A percentile compares a stretch with the other conserved stretches of the same genome.
Evolutionary conservation across 2,888 invertebrate genomes (phyloP).

Genomic region (Caenorhabditis uteleia): DNA sequence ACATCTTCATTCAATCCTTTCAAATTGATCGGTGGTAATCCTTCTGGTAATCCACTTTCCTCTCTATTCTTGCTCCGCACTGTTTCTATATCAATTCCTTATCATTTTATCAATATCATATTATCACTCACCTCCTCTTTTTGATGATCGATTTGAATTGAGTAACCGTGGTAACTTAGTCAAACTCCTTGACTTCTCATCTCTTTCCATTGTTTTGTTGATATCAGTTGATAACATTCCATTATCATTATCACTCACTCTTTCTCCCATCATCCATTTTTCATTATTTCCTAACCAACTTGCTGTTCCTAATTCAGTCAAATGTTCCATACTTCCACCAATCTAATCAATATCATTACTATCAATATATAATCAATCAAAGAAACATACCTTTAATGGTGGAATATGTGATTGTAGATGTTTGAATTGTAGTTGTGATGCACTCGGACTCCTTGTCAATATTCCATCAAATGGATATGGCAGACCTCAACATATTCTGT

Average conservation of each 20-base stretch:
- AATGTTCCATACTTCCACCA: slow-evolving; percentile 46
- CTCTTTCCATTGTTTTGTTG: background rate
- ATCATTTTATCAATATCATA: too few species aligned
- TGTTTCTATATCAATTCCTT: too few species aligned
- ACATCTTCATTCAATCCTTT: too few species aligned
- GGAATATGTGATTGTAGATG: slow-evolving; percentile 37
- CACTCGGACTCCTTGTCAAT: slow-evolving; percentile 44
- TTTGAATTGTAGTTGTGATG: slow-evolving; percentile 44
- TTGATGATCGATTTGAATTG: slow-evolving; percentile 21
- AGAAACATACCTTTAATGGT: slow-evolving; percentile 20
- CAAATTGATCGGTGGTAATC: too few species aligned
- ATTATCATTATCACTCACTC: slow-evolving; percentile 10
- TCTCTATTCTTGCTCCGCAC: too few species aligned
- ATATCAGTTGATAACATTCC: background rate
- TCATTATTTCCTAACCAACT: slow-evolving; percentile 34
- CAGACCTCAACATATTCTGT: slow-evolving; percentile 38
- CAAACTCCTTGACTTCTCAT: slow-evolving; percentile 5
- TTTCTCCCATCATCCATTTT: slow-evolving; percentile 38
- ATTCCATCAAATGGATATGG: slow-evolving; percentile 54
- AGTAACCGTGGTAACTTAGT: slow-evolving; percentile 19
- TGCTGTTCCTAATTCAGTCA: slow-evolving; percentile 33
- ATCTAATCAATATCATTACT: too few species aligned
- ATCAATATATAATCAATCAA: background rate
- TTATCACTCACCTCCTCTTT: slow-evolving; percentile 8
- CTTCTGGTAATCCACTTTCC: too few species aligned